Conservation (phyloP, 2,888 invertebrate genomes). For the Cantharis flavilabris region DNA sequence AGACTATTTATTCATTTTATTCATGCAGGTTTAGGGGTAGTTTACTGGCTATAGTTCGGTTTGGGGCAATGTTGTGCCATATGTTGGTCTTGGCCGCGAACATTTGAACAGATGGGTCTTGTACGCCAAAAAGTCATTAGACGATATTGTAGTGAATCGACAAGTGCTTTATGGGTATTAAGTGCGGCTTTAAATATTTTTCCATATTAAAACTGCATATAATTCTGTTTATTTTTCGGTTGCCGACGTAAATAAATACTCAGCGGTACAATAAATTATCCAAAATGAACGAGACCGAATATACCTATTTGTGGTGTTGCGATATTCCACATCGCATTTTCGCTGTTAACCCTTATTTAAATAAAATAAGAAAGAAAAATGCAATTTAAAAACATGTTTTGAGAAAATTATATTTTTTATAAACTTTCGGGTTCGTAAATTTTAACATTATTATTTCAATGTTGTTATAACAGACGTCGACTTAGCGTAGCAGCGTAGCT, state of each 20-base stretch:
- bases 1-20: constrained; percentile 55
- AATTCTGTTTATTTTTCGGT: background rate
- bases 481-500: constrained; percentile 44
- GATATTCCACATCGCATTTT: background rate
- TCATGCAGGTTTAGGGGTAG: constrained; percentile 43
- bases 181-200: constrained; percentile 3
- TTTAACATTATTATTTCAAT: constrained; percentile 36
- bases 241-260: background rate
- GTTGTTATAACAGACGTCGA: constrained; percentile 48
- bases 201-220: background rate
- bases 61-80: constrained; percentile 49
- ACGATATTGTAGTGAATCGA: constrained; percentile 53
- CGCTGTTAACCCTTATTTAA: background rate
- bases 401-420: constrained; percentile 11
- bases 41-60: constrained; percentile 41
- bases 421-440: constrained; percentile 17
- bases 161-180: constrained; percentile 50
- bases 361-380: background rate
- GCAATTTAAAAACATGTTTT: background rate
- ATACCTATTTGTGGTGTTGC: too few relatives aligned
- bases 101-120: constrained; percentile 57
- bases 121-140: constrained; percentile 58
- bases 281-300: background rate
- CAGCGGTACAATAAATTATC: background rate
- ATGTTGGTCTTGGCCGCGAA: constrained; percentile 55